Evolutionary conservation across 1,140 invertebrate species (phyloP).

Genomic region (Macrotrachela quadricornifera): DNA sequence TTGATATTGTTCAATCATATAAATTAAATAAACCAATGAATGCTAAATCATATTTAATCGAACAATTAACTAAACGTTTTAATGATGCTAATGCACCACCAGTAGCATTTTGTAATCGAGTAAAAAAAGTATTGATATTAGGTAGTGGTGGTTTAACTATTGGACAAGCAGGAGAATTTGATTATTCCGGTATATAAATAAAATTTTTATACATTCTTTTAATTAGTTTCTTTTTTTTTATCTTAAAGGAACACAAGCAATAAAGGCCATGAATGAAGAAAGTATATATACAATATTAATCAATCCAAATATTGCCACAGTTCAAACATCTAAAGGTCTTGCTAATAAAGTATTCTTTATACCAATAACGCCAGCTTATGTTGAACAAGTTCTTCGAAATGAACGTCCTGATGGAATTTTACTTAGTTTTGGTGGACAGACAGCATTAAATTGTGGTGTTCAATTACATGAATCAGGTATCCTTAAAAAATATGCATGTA

Average conservation of each 20-base stretch:
- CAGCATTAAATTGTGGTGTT: conserved; percentile 89
- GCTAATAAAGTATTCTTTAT: conserved; percentile 96
- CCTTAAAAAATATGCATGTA: conserved; percentile 51
- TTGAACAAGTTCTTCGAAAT: conserved; percentile 82
- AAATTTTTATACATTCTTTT: background rate
- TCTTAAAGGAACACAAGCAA: conserved; percentile 35
- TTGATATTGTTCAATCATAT: conserved; percentile 44
- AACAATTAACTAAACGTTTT: conserved; percentile 11
- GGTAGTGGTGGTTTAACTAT: conserved; percentile 97
- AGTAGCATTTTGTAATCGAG: conserved; percentile 15
- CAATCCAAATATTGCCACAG: conserved; percentile 97
- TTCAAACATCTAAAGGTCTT: conserved; percentile 90
- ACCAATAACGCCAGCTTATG: conserved; percentile 77
- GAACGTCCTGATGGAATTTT: conserved; percentile 85
- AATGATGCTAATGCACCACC: background rate
- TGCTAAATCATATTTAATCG: background rate
- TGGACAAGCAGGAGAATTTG: conserved; percentile 92
- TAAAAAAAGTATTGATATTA: conserved; percentile 73
- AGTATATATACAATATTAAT: conserved; percentile 79
- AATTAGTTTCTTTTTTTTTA: too few species aligned
- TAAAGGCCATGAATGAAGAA: conserved; percentile 87
- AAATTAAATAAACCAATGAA: background rate
- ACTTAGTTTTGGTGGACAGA: conserved; percentile 92
- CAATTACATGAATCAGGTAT: conserved; percentile 48
- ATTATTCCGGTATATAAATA: conserved; percentile 43